These are phyloP conservation scores for Cheilosia impressa DNA, from an alignment of 2,888 invertebrate genomes.

Conservation along the genomic window DNA sequence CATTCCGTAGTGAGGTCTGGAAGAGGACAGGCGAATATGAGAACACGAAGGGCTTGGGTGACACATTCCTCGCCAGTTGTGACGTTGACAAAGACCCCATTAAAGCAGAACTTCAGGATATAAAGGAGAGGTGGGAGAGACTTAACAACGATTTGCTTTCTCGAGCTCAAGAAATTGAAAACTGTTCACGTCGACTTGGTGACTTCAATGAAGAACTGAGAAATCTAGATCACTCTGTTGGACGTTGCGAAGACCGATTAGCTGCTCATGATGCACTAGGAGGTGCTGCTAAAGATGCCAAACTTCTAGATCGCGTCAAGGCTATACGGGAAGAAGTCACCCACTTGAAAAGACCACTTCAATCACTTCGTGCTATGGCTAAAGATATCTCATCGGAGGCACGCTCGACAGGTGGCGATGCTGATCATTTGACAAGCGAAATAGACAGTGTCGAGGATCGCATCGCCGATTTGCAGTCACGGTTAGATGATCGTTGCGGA, in stretches of 20 bases:
- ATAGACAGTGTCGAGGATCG: conserved; percentile 91
- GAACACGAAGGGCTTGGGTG: conserved; percentile 92
- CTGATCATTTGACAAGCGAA: conserved; percentile 90
- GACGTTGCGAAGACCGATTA: conserved; percentile 94
- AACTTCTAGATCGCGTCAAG: conserved; percentile 93
- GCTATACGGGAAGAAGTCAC: conserved; percentile 92
- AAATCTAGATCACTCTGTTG: conserved; percentile 92
- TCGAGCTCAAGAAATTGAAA: conserved; percentile 86
- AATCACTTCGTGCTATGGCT: conserved; percentile 85
- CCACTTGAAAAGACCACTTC: conserved; percentile 89
- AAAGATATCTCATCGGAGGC: conserved; percentile 91
- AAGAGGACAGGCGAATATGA: conserved; percentile 97
- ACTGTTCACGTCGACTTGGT: conserved; percentile 90
- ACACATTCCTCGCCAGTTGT: conserved; percentile 93
- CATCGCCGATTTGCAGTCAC: conserved; percentile 89
- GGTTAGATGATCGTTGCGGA: conserved; percentile 91
- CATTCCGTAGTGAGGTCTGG: conserved; percentile 96
- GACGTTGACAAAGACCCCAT: conserved; percentile 96
- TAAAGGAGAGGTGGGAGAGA: conserved; percentile 95
- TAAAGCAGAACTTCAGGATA: conserved; percentile 90
- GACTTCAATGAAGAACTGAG: conserved; percentile 94
- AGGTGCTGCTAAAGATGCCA: conserved; percentile 91
- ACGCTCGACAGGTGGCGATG: conserved; percentile 90
- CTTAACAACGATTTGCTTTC: conserved; percentile 89
- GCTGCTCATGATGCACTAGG: conserved; percentile 88